Conservation (phyloP, 2,113 vertebrate species). For the Corydoras sp. region DNA sequence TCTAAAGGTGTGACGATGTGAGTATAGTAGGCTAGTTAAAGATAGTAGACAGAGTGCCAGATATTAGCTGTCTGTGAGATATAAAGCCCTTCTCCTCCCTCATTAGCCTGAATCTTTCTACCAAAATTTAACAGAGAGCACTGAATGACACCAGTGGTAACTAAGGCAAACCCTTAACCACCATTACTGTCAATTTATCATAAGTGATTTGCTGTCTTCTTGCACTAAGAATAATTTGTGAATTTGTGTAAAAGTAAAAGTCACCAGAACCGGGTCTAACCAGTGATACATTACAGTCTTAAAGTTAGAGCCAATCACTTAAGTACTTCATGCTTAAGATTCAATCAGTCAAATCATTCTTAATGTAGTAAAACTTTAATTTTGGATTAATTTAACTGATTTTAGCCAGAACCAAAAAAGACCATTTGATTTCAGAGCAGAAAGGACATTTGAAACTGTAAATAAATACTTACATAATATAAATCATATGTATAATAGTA, state of each 20-base stretch:
- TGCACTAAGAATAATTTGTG: neutral
- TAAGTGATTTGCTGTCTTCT: neutral
- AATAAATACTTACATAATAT: too few species aligned
- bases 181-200: constrained; percentile 1
- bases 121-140: constrained; percentile 45
- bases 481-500: too few species aligned
- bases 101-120: constrained; percentile 54
- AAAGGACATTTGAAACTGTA: too few species aligned
- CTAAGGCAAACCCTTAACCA: constrained; percentile 25
- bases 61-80: constrained; percentile 18
- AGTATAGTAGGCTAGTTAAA: constrained; percentile 3
- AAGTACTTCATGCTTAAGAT: too few species aligned
- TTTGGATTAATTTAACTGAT: too few species aligned
- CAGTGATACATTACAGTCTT: too few species aligned
- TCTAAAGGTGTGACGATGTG: constrained; percentile 14
- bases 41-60: constrained; percentile 42
- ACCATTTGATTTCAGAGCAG: too few species aligned
- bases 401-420: too few species aligned
- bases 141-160: constrained; percentile 40
- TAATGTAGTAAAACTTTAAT: too few species aligned
- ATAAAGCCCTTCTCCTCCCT: constrained; percentile 38
- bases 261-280: too few species aligned
- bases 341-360: too few species aligned
- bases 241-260: neutral
- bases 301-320: too few species aligned